Percentiles rank a stretch among this genome's conserved stretches.
These are phyloP conservation scores for Callopanchax toddi DNA, from an alignment of 2,113 vertebrate genomes.

Conservation along the genomic window DNA sequence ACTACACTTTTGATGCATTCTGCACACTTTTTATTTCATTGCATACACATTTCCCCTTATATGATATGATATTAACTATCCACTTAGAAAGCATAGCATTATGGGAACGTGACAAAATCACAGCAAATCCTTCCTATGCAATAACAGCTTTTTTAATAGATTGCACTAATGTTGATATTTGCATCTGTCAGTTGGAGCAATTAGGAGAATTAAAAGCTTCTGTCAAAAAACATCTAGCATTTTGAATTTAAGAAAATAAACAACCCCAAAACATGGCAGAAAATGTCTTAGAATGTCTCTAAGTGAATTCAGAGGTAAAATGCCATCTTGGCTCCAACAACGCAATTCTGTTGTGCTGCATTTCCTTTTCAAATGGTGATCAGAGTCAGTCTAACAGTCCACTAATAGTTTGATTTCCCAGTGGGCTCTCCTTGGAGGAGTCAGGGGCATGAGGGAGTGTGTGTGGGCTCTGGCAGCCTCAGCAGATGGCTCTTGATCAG, in stretches of 20 bases:
- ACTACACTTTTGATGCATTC: slow-evolving; percentile 23
- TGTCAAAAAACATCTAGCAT: slow-evolving; percentile 14
- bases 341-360: slow-evolving; percentile 59
- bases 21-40: slow-evolving; percentile 1
- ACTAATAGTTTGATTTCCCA: slow-evolving; percentile 77
- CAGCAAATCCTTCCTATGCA: too few species aligned
- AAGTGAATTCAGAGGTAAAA: slow-evolving; percentile 30
- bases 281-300: slow-evolving; percentile 29
- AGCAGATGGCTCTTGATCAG: slow-evolving; percentile 84
- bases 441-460: slow-evolving; percentile 53
- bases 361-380: slow-evolving; percentile 63
- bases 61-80: slow-evolving; percentile 1
- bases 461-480: slow-evolving; percentile 56
- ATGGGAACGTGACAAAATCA: too few species aligned
- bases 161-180: slow-evolving; percentile 1
- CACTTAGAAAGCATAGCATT: slow-evolving; percentile 13
- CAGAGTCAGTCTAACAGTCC: slow-evolving; percentile 70
- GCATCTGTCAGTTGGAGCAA: slow-evolving; percentile 16
- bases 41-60: slow-evolving; percentile 2
- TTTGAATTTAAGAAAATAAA: neutral
- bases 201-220: slow-evolving; percentile 12
- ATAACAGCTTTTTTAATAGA: slow-evolving; percentile 8
- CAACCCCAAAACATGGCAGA: slow-evolving; percentile 11
- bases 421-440: slow-evolving; percentile 73
- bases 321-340: slow-evolving; percentile 47